These are phyloP conservation scores for Rhinoraja longicauda DNA, from an alignment of 2,797 vertebrate species.

Conservation along the genomic window DNA sequence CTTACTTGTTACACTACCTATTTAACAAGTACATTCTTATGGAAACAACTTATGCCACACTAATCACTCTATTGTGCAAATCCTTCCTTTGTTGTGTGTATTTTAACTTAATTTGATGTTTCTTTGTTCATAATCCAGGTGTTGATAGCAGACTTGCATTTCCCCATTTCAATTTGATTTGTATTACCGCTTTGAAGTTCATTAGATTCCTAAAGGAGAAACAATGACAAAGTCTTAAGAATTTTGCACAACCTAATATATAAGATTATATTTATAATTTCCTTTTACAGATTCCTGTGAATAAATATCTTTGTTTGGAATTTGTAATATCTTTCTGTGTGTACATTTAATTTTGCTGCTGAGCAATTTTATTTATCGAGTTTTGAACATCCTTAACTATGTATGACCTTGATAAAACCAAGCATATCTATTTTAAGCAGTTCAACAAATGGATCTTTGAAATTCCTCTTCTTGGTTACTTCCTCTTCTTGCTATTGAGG, in stretches of 20 bases:
- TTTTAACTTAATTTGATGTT: slow-evolving; percentile 9
- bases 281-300: not conserved
- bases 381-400: not conserved
- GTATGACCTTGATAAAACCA: not conserved
- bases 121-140: not conserved
- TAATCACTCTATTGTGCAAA: slow-evolving; percentile 5
- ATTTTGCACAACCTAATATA: not conserved
- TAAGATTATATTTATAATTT: not conserved
- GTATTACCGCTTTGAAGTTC: not conserved
- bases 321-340: not conserved
- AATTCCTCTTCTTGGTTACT: not conserved
- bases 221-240: not conserved
- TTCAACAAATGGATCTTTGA: not conserved
- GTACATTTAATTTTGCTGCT: not conserved
- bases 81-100: slow-evolving; percentile 12
- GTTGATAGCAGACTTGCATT: not conserved
- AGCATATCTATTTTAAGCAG: too few relatives aligned
- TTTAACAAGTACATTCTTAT: slow-evolving; percentile 4
- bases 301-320: too few relatives aligned
- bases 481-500: too few relatives aligned
- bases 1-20: not conserved
- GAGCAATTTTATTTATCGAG: not conserved
- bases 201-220: slow-evolving; percentile 14
- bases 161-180: slow-evolving; percentile 9
- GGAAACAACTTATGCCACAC: not conserved